Percentiles rank a stretch among this genome's conserved stretches.
These are phyloP conservation scores for Drosophila baimaii DNA, from an alignment of 1,140 invertebrate genomes.

Conservation along the genomic window DNA sequence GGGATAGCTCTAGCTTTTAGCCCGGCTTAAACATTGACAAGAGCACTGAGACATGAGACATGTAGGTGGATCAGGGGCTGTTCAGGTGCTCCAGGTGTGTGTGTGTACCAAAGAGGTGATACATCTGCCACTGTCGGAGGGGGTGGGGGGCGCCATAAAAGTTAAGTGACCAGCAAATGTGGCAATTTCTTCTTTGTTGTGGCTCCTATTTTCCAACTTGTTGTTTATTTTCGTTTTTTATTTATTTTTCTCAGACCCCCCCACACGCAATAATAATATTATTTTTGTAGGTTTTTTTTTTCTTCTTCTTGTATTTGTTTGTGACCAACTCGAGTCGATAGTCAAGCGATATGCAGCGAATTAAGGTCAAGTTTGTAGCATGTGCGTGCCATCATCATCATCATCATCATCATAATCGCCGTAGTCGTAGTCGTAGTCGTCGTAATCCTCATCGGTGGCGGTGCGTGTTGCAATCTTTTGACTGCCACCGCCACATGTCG, in stretches of 20 bases:
- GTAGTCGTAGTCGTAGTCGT: background rate
- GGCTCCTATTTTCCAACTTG: slow-evolving; percentile 7
- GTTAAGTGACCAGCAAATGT: slow-evolving; percentile 60
- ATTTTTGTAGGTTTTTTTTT: slow-evolving; percentile 15
- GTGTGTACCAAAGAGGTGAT: slow-evolving; percentile 13
- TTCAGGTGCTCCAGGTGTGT: slow-evolving; percentile 19
- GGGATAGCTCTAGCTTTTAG: slow-evolving; percentile 21
- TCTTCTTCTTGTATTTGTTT: slow-evolving; percentile 25
- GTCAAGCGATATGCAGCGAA: slow-evolving; percentile 47
- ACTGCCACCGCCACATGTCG: slow-evolving; percentile 54
- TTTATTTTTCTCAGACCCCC: slow-evolving; percentile 37
- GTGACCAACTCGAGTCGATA: slow-evolving; percentile 32
- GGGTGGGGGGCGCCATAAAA: slow-evolving; percentile 32
- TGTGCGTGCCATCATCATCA: slow-evolving; percentile 51
- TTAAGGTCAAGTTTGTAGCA: slow-evolving; percentile 62
- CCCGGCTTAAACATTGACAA: slow-evolving; percentile 15
- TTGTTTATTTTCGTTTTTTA: slow-evolving; percentile 7
- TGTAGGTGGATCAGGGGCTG: slow-evolving; percentile 9
- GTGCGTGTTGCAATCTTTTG: slow-evolving; percentile 55
- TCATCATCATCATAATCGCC: slow-evolving; percentile 24
- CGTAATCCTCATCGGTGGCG: slow-evolving; percentile 25
- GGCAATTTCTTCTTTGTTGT: slow-evolving; percentile 45
- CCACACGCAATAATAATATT: slow-evolving; percentile 44
- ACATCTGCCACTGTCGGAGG: slow-evolving; percentile 16
- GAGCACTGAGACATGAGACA: background rate